Percentiles rank a stretch among this genome's conserved stretches.
Conservation (phyloP, 2,888 invertebrate genomes). For the Ichneumoninae sp. region DNA sequence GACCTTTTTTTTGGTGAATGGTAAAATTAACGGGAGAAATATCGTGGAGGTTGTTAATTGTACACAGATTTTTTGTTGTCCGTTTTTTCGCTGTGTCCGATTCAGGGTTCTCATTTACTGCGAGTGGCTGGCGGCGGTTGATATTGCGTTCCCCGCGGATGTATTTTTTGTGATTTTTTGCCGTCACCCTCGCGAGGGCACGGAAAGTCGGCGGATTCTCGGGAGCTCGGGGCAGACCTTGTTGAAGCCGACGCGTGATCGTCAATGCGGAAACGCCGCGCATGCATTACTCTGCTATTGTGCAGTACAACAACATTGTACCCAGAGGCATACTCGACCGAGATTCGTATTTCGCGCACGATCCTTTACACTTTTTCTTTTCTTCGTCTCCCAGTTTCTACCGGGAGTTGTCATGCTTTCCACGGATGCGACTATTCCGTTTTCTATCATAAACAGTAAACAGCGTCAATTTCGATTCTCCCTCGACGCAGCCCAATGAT, state of each 20-base stretch:
- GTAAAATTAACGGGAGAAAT: too few species aligned
- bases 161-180: constrained; percentile 9
- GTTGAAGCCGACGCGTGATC: constrained; percentile 34
- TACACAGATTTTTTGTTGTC: too few species aligned
- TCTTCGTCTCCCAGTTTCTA: constrained; percentile 12
- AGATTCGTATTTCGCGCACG: constrained; percentile 48
- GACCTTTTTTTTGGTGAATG: too few species aligned
- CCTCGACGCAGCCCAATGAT: not conserved
- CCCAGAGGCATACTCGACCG: not conserved
- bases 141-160: constrained; percentile 11
- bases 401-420: constrained; percentile 36
- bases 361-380: constrained; percentile 21
- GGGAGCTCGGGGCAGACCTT: constrained; percentile 27
- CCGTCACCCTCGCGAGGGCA: constrained; percentile 13
- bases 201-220: constrained; percentile 23
- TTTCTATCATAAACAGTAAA: constrained; percentile 15
- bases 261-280: constrained; percentile 44
- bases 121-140: constrained; percentile 23
- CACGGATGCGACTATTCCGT: constrained; percentile 46
- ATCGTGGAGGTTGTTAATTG: too few species aligned
- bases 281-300: constrained; percentile 19
- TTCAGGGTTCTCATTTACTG: constrained; percentile 10
- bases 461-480: not conserved
- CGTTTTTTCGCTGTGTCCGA: not conserved
- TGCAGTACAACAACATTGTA: constrained; percentile 19